These are phyloP conservation scores for Nemopilema nomurai DNA, from an alignment of 30 jellyfish, hydroid and myxozoan genomes.

Conservation along the genomic window DNA sequence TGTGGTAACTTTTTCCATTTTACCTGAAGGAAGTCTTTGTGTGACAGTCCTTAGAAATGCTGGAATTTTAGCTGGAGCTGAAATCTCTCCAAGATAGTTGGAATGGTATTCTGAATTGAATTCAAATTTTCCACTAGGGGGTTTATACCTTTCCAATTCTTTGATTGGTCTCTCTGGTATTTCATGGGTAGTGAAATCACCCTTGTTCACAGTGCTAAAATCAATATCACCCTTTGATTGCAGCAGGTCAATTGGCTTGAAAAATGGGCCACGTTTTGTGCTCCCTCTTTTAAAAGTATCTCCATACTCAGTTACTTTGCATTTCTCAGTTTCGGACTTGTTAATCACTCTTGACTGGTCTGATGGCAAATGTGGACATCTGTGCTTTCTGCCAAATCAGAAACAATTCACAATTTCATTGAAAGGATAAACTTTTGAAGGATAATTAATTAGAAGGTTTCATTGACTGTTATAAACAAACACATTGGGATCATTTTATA, in stretches of 20 bases:
- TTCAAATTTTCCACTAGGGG: constrained; percentile 56
- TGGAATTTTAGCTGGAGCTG: constrained; percentile 63
- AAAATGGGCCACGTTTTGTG: constrained; percentile 70
- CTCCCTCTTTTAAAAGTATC: constrained; percentile 33
- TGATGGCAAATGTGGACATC: constrained; percentile 75
- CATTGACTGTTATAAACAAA: too few species aligned
- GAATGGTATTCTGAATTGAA: constrained; percentile 64
- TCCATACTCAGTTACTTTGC: constrained; percentile 72
- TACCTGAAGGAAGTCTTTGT: constrained; percentile 58
- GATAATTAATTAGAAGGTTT: too few species aligned
- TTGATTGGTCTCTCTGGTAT: constrained; percentile 23
- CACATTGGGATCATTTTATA: too few species aligned
- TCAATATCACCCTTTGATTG: constrained; percentile 47
- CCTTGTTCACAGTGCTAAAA: constrained; percentile 21
- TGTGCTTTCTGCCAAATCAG: constrained; percentile 48
- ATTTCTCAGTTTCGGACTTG: constrained; percentile 52
- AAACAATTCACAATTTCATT: not conserved
- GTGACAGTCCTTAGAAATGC: constrained; percentile 56
- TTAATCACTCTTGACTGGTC: constrained; percentile 52
- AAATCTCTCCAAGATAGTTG: constrained; percentile 39
- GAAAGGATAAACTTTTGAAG: not conserved
- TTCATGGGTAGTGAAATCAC: constrained; percentile 35
- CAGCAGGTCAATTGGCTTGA: constrained; percentile 54
- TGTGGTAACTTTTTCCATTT: constrained; percentile 39
- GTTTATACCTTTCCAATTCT: constrained; percentile 55